Evolutionary conservation across 2,113 vertebrate genomes (phyloP).

Genomic region (Serinus canaria): DNA sequence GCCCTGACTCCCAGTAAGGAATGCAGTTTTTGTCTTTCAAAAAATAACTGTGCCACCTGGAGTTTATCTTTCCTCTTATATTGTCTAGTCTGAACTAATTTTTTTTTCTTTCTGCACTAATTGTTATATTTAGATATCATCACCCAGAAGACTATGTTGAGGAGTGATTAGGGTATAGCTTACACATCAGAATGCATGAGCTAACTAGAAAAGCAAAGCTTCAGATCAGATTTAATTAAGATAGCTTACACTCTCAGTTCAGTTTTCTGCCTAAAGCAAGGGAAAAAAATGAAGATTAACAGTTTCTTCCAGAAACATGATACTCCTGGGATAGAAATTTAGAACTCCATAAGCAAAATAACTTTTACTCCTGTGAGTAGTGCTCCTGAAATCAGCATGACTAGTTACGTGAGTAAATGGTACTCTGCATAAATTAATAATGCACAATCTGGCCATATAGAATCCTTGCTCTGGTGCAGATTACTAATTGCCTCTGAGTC

Average conservation of each 20-base stretch:
- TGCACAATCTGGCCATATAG: background rate
- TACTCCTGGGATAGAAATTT: slow-evolving; percentile 26
- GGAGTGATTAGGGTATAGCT: slow-evolving; percentile 18
- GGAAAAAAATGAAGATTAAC: slow-evolving; percentile 42
- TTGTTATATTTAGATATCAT: slow-evolving; percentile 43
- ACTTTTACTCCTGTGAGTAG: slow-evolving; percentile 20
- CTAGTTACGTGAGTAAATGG: background rate
- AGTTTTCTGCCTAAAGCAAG: slow-evolving; percentile 56
- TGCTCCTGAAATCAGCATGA: background rate
- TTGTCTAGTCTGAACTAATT: slow-evolving; percentile 6
- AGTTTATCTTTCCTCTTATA: slow-evolving; percentile 29
- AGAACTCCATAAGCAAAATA: background rate
- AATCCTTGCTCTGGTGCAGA: background rate
- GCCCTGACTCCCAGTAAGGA: background rate
- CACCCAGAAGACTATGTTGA: background rate
- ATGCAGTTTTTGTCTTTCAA: slow-evolving; percentile 9
- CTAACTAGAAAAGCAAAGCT: slow-evolving; percentile 20
- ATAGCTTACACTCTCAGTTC: slow-evolving; percentile 27
- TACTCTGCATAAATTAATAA: slow-evolving; percentile 22
- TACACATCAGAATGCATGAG: slow-evolving; percentile 31
- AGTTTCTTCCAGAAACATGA: background rate
- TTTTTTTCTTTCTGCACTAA: slow-evolving; percentile 22
- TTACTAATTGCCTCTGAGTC: background rate
- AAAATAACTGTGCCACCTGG: slow-evolving; percentile 14
- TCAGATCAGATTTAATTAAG: slow-evolving; percentile 67